phyloP scores from a whole-genome alignment of 2,888 invertebrate species.

The Amorpha juglandis region DNA sequence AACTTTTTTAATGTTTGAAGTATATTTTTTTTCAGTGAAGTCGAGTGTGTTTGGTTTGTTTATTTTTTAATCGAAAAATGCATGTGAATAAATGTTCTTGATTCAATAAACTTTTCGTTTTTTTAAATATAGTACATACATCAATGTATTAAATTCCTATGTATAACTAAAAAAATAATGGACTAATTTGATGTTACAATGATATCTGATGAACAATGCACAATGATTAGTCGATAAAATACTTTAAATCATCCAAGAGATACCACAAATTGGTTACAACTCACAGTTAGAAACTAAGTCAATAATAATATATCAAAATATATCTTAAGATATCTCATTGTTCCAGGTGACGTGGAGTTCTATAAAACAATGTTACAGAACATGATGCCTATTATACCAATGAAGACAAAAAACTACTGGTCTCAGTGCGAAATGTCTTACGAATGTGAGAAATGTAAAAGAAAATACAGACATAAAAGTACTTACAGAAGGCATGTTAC shows the following conservation, averaged over 20 bases:
- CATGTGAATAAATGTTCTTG: constrained; percentile 83
- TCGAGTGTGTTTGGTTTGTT: constrained; percentile 80
- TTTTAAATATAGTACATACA: neutral
- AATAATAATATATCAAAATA: constrained; percentile 1
- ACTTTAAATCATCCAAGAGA: neutral
- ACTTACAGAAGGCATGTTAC: constrained; percentile 89
- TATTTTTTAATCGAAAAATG: constrained; percentile 72
- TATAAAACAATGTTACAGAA: constrained; percentile 80
- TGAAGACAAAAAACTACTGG: constrained; percentile 82
- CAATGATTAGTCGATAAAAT: too few relatives aligned
- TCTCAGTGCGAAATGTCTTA: constrained; percentile 75
- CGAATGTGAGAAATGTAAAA: constrained; percentile 87
- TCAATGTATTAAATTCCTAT: neutral
- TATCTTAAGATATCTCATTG: constrained; percentile 53
- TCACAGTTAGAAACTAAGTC: constrained; percentile 3
- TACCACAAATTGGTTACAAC: neutral
- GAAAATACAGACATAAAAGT: constrained; percentile 89
- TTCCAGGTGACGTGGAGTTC: constrained; percentile 82
- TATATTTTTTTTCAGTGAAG: constrained; percentile 69
- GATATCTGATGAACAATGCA: too few relatives aligned
- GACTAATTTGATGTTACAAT: too few relatives aligned
- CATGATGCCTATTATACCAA: constrained; percentile 75
- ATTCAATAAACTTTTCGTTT: constrained; percentile 46
- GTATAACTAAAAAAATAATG: neutral
- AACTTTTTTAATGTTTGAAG: constrained; percentile 57